phyloP scores from a whole-genome alignment of 2,888 invertebrate genomes.

The Argyra leucocephala region DNA sequence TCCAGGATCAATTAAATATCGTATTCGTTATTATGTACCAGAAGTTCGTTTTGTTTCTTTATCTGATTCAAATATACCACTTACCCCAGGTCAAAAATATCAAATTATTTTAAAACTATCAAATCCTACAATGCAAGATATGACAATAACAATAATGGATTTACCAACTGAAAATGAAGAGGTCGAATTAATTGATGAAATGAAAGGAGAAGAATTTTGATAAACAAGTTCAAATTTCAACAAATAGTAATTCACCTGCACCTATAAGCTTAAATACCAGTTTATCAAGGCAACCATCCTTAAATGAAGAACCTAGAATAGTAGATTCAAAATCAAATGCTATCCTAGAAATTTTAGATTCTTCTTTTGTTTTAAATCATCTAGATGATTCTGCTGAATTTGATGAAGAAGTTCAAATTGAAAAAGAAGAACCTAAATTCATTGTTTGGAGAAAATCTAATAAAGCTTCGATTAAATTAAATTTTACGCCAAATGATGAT shows the following conservation, averaged over 20 bases:
- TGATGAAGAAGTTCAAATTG: constrained; percentile 72
- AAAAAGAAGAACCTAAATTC: constrained; percentile 71
- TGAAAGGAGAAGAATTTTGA: constrained; percentile 43
- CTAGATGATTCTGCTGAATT: constrained; percentile 91
- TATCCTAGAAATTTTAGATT: constrained; percentile 48
- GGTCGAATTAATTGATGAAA: constrained; percentile 42
- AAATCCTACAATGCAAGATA: constrained; percentile 85
- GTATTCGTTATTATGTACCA: constrained; percentile 92
- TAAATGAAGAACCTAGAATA: constrained; percentile 48
- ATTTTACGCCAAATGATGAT: constrained; percentile 49
- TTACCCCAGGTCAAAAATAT: constrained; percentile 57
- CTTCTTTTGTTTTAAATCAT: constrained; percentile 60
- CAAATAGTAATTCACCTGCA: constrained; percentile 25
- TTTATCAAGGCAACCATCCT: constrained; percentile 37
- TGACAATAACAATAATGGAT: constrained; percentile 59
- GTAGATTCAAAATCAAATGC: constrained; percentile 46
- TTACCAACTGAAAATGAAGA: constrained; percentile 48
- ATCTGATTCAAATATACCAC: constrained; percentile 54
- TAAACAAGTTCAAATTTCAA: constrained; percentile 24
- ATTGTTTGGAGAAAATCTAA: constrained; percentile 87
- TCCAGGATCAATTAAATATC: constrained; percentile 91
- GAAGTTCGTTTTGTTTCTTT: constrained; percentile 70
- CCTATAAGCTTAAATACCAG: constrained; percentile 24
- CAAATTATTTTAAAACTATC: constrained; percentile 72
- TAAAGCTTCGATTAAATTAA: constrained; percentile 66